Evolutionary conservation across 2,888 invertebrate genomes (phyloP), one percentile per base, ranked within the genome.

Genomic region (Perdita meconis): DNA sequence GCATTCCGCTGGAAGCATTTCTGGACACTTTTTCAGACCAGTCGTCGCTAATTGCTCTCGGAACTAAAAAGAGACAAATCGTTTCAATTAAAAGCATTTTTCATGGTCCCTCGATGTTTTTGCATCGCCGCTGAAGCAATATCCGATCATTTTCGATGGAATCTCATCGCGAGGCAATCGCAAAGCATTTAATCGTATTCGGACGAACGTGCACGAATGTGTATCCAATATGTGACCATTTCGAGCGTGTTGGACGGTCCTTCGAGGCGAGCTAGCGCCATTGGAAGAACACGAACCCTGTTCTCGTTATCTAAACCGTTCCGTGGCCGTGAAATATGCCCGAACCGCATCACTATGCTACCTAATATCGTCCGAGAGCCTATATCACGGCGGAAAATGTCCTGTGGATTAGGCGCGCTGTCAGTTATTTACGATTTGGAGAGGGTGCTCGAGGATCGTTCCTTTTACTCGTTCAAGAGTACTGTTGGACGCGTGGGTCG

Each of bases 391-490:
- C 10, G 42, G 53, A 24, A 61, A 74, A 36, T 65, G 53, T 64
- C 50, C 55, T 16, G 61, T 26, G 72, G 76, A 80, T 82, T 76
- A 82, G 59, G 51, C 30, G 50, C 22, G 66, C 64, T 50, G 51
- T 55, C 74, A 59, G 76, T 74, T 85, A 85, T 82, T 85, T 81
- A 82, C 74, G 73, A 70, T 61, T 65, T 64, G 50, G 6, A n/a
- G 47, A 13, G 67, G 73, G 19, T 22, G 8, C 38, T 24, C 22
- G 44, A 59, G 73, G 53, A 24, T 59, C 55, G 67, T 74, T 53
- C 63, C 53, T 61, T 38, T 30, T 10, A 24, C 12, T 10, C n/a
- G 19, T 22, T 24, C 26, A 24, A 19, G 30, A 34, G 8, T 38
- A 16, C 26, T 24, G 19, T 16, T 19, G 24, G 24, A 24, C 36